These are phyloP conservation scores for Tor tambroides DNA, from an alignment of 2,113 vertebrate genomes.

Conservation along the genomic window DNA sequence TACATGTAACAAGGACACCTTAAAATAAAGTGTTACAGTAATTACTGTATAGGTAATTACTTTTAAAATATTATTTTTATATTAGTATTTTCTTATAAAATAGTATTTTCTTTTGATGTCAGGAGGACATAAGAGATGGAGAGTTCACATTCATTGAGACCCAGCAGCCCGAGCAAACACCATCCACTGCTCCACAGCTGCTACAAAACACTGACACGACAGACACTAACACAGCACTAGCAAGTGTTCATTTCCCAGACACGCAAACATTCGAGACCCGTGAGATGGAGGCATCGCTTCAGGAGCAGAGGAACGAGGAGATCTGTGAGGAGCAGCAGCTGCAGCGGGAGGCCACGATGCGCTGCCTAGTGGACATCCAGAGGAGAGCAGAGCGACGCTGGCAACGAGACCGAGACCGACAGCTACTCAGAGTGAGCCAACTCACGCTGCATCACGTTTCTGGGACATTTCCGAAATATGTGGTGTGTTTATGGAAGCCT, in stretches of 20 bases:
- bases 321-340: conserved; percentile 44
- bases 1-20: too few species aligned
- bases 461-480: neutral
- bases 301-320: conserved; percentile 28
- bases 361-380: conserved; percentile 77
- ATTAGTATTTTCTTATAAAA: neutral
- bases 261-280: neutral
- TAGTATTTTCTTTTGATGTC: neutral
- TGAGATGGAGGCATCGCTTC: neutral
- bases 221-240: neutral
- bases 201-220: conserved; percentile 10
- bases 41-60: neutral
- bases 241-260: neutral
- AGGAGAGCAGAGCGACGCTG: conserved; percentile 72
- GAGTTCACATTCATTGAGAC: neutral
- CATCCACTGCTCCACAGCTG: neutral
- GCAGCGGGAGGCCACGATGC: conserved; percentile 77
- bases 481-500: neutral
- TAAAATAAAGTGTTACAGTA: too few species aligned
- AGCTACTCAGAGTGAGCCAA: conserved; percentile 77
- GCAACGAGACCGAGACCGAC: conserved; percentile 78
- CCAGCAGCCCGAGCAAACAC: neutral
- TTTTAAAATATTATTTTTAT: neutral
- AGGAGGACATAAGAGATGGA: neutral
- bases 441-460: neutral